phyloP scores from a whole-genome alignment of 2,113 vertebrate species.

The Salvator merianae region DNA sequence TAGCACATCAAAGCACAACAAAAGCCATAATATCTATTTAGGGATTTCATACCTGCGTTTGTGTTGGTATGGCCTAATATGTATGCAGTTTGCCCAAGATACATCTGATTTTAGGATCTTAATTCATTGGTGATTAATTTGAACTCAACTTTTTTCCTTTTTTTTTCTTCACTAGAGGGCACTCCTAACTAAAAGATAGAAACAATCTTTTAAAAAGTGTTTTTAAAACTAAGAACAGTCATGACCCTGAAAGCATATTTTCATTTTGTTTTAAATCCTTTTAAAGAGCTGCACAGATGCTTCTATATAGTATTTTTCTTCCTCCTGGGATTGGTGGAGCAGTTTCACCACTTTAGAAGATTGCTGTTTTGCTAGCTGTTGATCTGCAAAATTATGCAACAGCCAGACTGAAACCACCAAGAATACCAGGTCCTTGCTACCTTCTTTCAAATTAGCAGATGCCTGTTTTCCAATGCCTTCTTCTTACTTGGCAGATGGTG shows the following conservation, averaged over 20 bases:
- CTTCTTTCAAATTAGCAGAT: neutral
- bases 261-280: constrained; percentile 47
- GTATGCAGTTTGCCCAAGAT: neutral
- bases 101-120: neutral
- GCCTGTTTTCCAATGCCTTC: neutral
- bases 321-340: neutral
- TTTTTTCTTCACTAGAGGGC: constrained; percentile 55
- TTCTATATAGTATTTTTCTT: constrained; percentile 30
- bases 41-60: neutral
- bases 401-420: neutral
- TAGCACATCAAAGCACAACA: neutral
- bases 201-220: neutral
- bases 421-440: neutral
- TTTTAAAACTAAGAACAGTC: neutral
- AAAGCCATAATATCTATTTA: neutral
- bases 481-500: constrained; percentile 25
- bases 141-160: neutral
- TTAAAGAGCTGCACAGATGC: constrained; percentile 39
- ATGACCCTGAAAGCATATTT: constrained; percentile 60
- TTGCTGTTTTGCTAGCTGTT: neutral
- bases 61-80: neutral
- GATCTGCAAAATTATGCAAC: no score
- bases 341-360: neutral
- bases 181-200: constrained; percentile 54
- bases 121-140: neutral